phyloP scores from a whole-genome alignment of 2,888 invertebrate genomes.

The Ectobius pallidus region DNA sequence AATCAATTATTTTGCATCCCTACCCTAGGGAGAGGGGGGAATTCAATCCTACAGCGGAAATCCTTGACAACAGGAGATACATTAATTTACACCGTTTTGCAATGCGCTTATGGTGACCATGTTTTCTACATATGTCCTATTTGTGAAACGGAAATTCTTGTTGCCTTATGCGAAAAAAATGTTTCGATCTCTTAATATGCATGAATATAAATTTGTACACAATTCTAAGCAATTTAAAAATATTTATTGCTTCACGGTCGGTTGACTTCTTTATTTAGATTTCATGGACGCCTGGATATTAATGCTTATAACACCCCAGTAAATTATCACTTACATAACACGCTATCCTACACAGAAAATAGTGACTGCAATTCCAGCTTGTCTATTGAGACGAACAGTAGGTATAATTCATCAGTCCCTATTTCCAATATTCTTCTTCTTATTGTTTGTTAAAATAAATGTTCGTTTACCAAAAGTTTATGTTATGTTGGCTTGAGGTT shows the following conservation, averaged over 20 bases:
- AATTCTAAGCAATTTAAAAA: background rate
- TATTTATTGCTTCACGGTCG: background rate
- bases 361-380: too few species aligned
- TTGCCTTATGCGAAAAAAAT: background rate
- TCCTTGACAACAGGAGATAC: constrained; percentile 2
- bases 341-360: too few species aligned
- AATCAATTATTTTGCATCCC: constrained; percentile 28
- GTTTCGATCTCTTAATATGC: background rate
- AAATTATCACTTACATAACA: too few species aligned
- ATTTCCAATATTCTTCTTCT: too few species aligned
- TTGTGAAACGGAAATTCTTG: background rate
- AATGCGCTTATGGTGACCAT: background rate
- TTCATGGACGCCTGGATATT: too few species aligned
- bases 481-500: too few species aligned
- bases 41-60: constrained; percentile 36
- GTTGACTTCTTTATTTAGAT: too few species aligned
- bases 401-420: too few species aligned
- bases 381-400: too few species aligned
- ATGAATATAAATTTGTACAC: background rate
- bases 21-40: constrained; percentile 9
- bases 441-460: too few species aligned
- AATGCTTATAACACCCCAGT: too few species aligned
- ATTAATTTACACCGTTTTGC: constrained; percentile 7
- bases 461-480: too few species aligned
- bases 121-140: background rate